Conservation (phyloP, 37 sponge, comb jelly and placozoan species). For the Tethya wilhelma region DNA sequence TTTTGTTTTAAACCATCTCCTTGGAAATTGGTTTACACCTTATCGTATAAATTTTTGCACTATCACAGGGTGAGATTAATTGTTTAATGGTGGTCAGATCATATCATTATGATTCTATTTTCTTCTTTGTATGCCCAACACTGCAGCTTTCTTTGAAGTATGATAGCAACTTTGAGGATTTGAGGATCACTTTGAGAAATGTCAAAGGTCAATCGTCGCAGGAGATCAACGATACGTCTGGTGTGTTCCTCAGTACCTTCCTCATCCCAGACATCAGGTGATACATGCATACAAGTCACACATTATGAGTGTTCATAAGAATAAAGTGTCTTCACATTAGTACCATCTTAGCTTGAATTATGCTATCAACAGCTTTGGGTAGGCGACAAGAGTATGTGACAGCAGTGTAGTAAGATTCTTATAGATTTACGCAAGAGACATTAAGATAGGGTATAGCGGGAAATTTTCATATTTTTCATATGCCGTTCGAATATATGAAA, state of each 20-base stretch:
- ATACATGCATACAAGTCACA: neutral
- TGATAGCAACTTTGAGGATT: neutral
- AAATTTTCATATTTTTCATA: too few relatives aligned
- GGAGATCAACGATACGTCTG: conserved; percentile 3
- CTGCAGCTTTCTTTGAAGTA: conserved; percentile 59
- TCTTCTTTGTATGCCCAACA: neutral
- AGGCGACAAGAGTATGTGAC: too few relatives aligned
- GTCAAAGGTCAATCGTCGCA: conserved; percentile 29
- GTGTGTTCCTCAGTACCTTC: conserved; percentile 52
- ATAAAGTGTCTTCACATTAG: too few relatives aligned
- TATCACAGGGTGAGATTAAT: neutral
- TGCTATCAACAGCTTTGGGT: too few relatives aligned
- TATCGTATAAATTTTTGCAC: neutral
- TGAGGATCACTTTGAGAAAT: conserved; percentile 20
- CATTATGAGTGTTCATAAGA: neutral
- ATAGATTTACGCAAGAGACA: too few relatives aligned
- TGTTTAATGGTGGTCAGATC: neutral
- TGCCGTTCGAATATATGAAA: too few relatives aligned
- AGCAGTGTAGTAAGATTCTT: too few relatives aligned
- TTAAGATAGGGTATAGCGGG: too few relatives aligned
- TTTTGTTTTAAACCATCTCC: too few relatives aligned
- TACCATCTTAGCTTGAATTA: too few relatives aligned
- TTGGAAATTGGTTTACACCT: neutral
- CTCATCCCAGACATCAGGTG: conserved; percentile 54
- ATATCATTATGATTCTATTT: neutral